Base-by-base conservation (phyloP, 2,888 invertebrate species). In the Drosophila paranaensis region DNA sequence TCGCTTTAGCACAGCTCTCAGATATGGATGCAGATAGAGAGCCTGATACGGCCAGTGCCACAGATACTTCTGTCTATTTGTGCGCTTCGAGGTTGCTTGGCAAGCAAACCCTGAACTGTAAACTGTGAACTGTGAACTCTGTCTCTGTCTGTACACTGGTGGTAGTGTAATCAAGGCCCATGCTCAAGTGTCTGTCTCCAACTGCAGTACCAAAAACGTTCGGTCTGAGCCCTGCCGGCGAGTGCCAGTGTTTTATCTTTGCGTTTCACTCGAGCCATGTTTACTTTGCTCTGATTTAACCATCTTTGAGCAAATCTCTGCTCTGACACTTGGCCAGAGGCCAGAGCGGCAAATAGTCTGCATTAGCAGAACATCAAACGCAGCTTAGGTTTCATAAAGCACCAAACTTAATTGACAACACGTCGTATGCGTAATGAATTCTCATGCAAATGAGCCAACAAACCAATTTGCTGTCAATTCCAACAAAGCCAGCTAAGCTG, bases 61-160 rank as follows among this genome's bases (percentile, higher is more conserved):
- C 54, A 54, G 55, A 56, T 68, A 64, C 45, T 39, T 30, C 25
- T 13, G 43, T 71, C 51, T 77, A 53, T 77, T 69, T 71, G 77
- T 64, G 57, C 51, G 70, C 60, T 60, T 43, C 70, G 60, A 61
- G 77, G 70, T 67, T 71, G 68, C 66, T 67, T 71, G 68, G 64
- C 66, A 45, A 81, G 71, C 73, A 82, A 85, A 83, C 85, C 81
- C 66, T 76, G 77, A 77, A 71, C 70, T 75, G 63, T 48, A 40
- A 67, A 63, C 67, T 66, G 58, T 57, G 37, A 40, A 69, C 62
- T 50, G 57, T 48, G 37, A 45, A 45, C 55, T 55, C 43, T 35
- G 42, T 55, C 33, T 33, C 33, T 33, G 42, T 55, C 43, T 35
- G 42, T 55, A 20, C 20, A 20, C 20, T 20, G 20, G 8, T 33